Base-by-base conservation (phyloP, 2,113 vertebrate genomes). In the Antechinus flavipes region DNA sequence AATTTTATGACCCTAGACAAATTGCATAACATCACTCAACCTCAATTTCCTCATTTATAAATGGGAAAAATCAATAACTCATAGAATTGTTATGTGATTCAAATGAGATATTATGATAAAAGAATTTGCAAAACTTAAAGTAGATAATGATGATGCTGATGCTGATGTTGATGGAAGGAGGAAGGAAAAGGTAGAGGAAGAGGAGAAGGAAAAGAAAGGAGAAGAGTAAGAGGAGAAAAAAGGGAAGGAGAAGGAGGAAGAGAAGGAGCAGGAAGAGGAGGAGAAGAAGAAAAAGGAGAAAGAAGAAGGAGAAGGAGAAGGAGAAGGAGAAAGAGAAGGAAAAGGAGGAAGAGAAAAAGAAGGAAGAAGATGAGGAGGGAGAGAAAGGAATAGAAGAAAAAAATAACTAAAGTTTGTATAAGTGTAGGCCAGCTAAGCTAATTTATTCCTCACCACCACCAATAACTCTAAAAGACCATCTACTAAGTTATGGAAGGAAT, bases 211-310 rank as follows among this genome's bases (percentile, higher is more conserved):
- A 22, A 54, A 54, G 54, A 54, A 54, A 16, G 25, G 19, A 25
- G 25, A 89, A 25, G 25, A 46, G 84, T 14, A 89, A 26, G 25
- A 46, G 84, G 4, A 46, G 42, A 5, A 46, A 46, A 19, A 35
- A 23, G 84, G 12, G 4, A 19, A 46, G 25, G 42, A 89, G 25
- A 23, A 27, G 12, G 35, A 90, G 30, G 35, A 47, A n/a, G 35
- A 47, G 30, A 8, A 47, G 8, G 35, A 42, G 30, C 4, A 47
- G 25, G 35, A 90, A 9, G 35, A 47, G 8, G 10, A 56, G 24
- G 6, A 56, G 24, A 3, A 56, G 22, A 6, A 24, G 19, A 24
- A 55, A 11, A 54, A 97, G 92, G 93, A 96, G 97, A 94, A 90
- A 95, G 97, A 94, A 30, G 10, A 9, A 30, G 26, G 9, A 58